These are phyloP conservation scores for Melanophora roralis DNA, from an alignment of 2,888 invertebrate species.

Conservation along the genomic window DNA sequence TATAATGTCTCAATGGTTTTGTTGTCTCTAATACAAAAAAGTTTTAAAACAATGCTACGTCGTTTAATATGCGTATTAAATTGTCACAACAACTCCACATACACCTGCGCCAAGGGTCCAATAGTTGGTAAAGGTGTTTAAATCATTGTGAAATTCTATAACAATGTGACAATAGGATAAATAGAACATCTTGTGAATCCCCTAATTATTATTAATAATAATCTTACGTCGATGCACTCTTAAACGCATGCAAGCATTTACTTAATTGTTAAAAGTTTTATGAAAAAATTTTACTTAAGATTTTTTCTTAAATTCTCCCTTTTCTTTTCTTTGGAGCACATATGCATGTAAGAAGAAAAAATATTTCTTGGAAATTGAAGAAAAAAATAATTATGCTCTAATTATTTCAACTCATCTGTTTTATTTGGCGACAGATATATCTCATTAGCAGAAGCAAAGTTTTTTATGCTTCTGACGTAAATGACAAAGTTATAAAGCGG, in stretches of 20 bases:
- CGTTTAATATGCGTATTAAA: too few species aligned
- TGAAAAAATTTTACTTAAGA: neutral
- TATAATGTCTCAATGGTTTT: too few species aligned
- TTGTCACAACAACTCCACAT: too few species aligned
- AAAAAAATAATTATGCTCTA: constrained; percentile 47
- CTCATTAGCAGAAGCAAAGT: constrained; percentile 49
- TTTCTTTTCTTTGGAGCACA: neutral
- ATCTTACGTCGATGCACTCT: neutral
- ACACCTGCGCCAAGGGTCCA: too few species aligned
- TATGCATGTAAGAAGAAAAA: neutral
- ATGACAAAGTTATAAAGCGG: neutral
- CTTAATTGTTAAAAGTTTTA: neutral
- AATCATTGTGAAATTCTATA: too few species aligned
- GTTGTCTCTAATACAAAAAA: too few species aligned
- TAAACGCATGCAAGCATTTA: constrained; percentile 1
- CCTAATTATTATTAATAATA: neutral
- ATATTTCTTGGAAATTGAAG: constrained; percentile 21
- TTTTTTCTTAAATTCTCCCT: neutral
- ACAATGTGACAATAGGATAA: too few species aligned
- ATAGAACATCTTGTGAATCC: too few species aligned
- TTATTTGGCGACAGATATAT: constrained; percentile 61
- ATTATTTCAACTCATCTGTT: constrained; percentile 63
- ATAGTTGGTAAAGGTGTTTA: too few species aligned
- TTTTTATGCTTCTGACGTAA: constrained; percentile 30
- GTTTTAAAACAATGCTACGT: too few species aligned